These are phyloP conservation scores for Anthophora plumipes DNA, from an alignment of 2,888 invertebrate genomes.

Conservation along the genomic window DNA sequence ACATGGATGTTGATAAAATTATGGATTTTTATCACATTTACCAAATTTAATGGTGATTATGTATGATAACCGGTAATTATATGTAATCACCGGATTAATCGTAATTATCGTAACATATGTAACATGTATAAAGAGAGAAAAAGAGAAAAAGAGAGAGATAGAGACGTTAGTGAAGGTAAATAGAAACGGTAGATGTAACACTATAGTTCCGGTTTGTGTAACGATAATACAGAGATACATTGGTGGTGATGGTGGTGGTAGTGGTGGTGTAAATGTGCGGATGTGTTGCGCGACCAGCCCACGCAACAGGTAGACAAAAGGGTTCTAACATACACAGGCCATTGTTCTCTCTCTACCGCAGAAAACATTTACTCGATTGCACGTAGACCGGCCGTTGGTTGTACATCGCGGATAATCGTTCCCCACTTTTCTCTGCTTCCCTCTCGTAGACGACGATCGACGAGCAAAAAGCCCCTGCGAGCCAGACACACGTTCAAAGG, in stretches of 20 bases:
- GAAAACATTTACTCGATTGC: constrained; percentile 36
- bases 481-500: neutral
- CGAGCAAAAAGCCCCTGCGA: neutral
- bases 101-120: no score
- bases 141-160: constrained; percentile 2
- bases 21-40: no score
- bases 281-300: constrained; percentile 39
- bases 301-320: constrained; percentile 61
- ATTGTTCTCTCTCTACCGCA: constrained; percentile 44
- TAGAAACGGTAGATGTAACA: constrained; percentile 2
- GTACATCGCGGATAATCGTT: constrained; percentile 26
- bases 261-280: constrained; percentile 35
- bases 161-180: constrained; percentile 36
- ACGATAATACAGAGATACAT: constrained; percentile 33
- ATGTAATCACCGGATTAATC: no score
- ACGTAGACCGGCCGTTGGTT: constrained; percentile 17
- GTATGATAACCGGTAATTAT: no score
- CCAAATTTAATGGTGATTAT: no score
- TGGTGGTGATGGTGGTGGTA: constrained; percentile 22
- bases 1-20: no score
- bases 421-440: neutral
- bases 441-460: neutral
- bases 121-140: neutral
- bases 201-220: neutral
- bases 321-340: constrained; percentile 38